Evolutionary conservation across 2,113 vertebrate species (phyloP).

Genomic region (Perca schrenkii): DNA sequence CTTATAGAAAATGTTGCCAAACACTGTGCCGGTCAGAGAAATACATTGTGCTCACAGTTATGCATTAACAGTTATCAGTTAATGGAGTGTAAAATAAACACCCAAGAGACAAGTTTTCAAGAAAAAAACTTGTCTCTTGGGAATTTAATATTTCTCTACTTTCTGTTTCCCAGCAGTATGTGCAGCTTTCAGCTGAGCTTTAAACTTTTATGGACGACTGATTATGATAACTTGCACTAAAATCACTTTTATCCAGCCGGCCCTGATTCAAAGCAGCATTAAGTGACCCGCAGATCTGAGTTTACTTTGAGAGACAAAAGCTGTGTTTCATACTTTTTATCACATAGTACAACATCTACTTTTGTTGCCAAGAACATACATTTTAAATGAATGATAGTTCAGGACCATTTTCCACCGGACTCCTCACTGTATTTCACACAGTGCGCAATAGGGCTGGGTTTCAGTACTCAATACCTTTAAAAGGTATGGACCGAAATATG

Average conservation of each 20-base stretch:
- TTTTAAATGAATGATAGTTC: neutral
- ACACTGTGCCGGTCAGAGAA: neutral
- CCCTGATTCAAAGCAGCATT: conserved; percentile 20
- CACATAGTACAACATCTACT: neutral
- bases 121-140: neutral
- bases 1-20: neutral
- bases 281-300: conserved; percentile 21
- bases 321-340: neutral
- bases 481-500: too few relatives aligned
- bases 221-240: conserved; percentile 20
- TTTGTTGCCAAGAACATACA: neutral
- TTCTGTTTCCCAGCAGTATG: neutral
- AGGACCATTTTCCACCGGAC: neutral
- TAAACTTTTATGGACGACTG: conserved; percentile 8
- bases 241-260: conserved; percentile 20
- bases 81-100: neutral
- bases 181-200: conserved; percentile 14
- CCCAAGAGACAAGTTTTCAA: neutral
- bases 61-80: neutral
- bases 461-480: too few relatives aligned
- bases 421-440: neutral
- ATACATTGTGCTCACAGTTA: neutral
- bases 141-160: neutral
- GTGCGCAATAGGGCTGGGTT: neutral
- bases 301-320: neutral